Percentiles rank a stretch among this genome's conserved stretches.
Conservation (phyloP, 2,888 invertebrate species). For the Chloroclysta siterata region DNA sequence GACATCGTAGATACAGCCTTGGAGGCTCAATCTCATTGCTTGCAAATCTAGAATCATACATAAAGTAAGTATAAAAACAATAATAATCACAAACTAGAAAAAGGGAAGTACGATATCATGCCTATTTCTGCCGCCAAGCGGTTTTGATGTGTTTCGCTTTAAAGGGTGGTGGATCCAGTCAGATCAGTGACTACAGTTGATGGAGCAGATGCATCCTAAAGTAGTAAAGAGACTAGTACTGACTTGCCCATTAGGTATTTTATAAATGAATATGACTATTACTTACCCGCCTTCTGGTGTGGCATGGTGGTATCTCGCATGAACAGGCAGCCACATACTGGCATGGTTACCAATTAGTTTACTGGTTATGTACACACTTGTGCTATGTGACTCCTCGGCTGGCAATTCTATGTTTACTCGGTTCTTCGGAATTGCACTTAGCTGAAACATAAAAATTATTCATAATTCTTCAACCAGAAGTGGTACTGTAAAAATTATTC, state of each 20-base stretch:
- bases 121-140: no score
- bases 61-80: neutral
- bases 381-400: conserved; percentile 56
- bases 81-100: no score
- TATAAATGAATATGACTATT: no score
- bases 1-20: conserved; percentile 62
- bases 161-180: no score
- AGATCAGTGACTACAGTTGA: no score
- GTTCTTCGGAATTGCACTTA: conserved; percentile 57
- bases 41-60: conserved; percentile 44
- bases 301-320: conserved; percentile 72
- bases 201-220: no score
- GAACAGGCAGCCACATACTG: conserved; percentile 65
- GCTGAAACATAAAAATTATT: conserved; percentile 44
- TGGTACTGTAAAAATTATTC: no score
- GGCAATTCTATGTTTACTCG: conserved; percentile 66
- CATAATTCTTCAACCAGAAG: neutral
- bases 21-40: conserved; percentile 60
- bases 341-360: conserved; percentile 48
- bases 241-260: no score
- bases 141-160: no score
- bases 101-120: no score
- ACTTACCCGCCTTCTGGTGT: conserved; percentile 66
- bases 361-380: conserved; percentile 58
- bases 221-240: no score